Conservation (phyloP, 2,888 invertebrate species). For the Antheraea yamamai region DNA sequence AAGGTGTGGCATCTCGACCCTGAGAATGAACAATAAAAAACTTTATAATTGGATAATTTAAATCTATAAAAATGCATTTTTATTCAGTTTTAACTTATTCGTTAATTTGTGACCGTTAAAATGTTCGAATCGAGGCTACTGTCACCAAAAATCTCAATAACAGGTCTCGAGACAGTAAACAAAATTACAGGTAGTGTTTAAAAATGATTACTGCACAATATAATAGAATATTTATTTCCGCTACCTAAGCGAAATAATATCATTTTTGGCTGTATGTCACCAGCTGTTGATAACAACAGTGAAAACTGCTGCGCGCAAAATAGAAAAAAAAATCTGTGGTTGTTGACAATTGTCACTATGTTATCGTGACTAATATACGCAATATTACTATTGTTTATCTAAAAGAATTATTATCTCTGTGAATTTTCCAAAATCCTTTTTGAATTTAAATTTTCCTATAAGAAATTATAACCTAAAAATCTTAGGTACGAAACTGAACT, state of each 20-base stretch:
- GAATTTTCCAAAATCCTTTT: too few species aligned
- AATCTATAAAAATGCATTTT: background rate
- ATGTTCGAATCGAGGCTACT: background rate
- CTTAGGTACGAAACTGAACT: too few species aligned
- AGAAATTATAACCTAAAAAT: too few species aligned
- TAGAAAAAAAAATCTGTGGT: too few species aligned
- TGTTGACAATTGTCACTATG: too few species aligned
- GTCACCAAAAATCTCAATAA: background rate
- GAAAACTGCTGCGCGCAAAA: background rate
- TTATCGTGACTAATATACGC: too few species aligned
- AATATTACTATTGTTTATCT: too few species aligned
- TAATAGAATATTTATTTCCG: background rate
- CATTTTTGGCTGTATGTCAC: background rate
- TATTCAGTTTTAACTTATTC: background rate
- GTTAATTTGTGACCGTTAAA: background rate
- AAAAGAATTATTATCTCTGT: too few species aligned
- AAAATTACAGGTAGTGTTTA: background rate
- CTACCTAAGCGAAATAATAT: background rate
- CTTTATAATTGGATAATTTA: background rate
- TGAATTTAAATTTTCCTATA: too few species aligned
- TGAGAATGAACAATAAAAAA: constrained; percentile 55
- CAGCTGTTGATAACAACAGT: background rate
- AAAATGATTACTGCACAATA: background rate
- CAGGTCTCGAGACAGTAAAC: background rate
- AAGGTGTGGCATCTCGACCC: constrained; percentile 97